Evolutionary conservation across 2,888 invertebrate genomes (phyloP).

Genomic region (Diachrysia chrysitis): DNA sequence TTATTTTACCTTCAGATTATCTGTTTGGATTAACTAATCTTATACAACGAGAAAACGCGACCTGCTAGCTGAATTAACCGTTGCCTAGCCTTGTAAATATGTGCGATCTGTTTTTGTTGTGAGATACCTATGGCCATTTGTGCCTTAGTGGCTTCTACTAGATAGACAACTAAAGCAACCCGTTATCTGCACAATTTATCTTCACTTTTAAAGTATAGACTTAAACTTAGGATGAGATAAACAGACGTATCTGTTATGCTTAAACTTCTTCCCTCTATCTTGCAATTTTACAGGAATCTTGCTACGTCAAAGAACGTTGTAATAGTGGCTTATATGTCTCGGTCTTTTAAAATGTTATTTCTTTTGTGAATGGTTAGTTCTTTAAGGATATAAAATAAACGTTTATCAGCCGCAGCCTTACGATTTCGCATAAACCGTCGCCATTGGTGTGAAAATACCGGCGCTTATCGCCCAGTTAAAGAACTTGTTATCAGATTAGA

Average conservation of each 20-base stretch:
- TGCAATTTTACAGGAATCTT: background rate
- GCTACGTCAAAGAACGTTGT: no score
- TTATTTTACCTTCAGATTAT: background rate
- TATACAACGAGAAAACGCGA: background rate
- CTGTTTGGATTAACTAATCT: background rate
- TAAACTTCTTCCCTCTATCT: background rate
- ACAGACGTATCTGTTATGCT: no score
- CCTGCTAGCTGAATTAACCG: background rate
- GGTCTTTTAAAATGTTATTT: background rate
- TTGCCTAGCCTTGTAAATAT: background rate
- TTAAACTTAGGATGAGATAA: background rate
- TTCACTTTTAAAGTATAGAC: background rate
- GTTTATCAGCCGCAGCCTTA: slow-evolving; percentile 30
- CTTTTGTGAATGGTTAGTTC: slow-evolving; percentile 11
- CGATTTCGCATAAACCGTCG: slow-evolving; percentile 29
- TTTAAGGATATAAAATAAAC: slow-evolving; percentile 12
- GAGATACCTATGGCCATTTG: background rate
- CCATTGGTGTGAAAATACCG: slow-evolving; percentile 44
- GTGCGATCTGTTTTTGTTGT: background rate
- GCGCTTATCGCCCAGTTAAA: slow-evolving; percentile 47
- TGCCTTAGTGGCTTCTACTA: background rate
- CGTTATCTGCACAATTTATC: background rate
- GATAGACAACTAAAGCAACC: background rate
- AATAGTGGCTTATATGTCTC: no score
- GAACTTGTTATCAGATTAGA: slow-evolving; percentile 54